Evolutionary conservation across 2,888 invertebrate species (phyloP), one percentile per base, ranked within the genome.

Genomic region (Acrobasis suavella): DNA sequence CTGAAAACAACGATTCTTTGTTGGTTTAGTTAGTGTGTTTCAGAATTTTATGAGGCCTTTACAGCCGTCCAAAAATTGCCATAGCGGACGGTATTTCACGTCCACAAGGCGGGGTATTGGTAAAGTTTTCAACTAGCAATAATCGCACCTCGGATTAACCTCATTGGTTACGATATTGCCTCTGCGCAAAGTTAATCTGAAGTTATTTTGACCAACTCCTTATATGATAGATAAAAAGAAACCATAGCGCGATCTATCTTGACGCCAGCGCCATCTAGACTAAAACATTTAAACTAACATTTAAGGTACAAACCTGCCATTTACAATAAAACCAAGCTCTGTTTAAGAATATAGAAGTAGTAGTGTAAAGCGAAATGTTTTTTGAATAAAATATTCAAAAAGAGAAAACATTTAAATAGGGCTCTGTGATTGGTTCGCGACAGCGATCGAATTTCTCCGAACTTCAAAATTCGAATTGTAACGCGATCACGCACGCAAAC

Each of bases 71-170:
- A 96, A 96, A 96, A 96, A 96, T 96, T 96, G 96, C 95, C 96
- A 93, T 94, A 94, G 95, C 94, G 95, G 95, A 95, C 95, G 95
- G 94, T 96, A 94, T 96, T 96, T 95, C 96, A 96, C 95, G 95
- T 94, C 95, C 95, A 93, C 95, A 93, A 91, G 95, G 96, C 96
- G 96, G 96, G 96, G 96, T 96, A 96, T 96, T 96, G 96, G 96
- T 96, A 95, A 96, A 96, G 96, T 96, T 96, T 96, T 96, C 96
- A 96, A 96, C 96, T 96, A 96, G 96, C 96, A 96, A 96, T 96
- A 96, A 96, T 95, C 95, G 95, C 96, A 95, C 95, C 96, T 96
- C 96, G 95, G 96, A 95, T 94, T 92, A 94, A 95, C 96, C 95
- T 96, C 96, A 96, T 96, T 94, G 96, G 96, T 96, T 96, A 96